These are phyloP conservation scores for Pangasius krempfi DNA, from an alignment of 2,797 vertebrate species.

Conservation along the genomic window DNA sequence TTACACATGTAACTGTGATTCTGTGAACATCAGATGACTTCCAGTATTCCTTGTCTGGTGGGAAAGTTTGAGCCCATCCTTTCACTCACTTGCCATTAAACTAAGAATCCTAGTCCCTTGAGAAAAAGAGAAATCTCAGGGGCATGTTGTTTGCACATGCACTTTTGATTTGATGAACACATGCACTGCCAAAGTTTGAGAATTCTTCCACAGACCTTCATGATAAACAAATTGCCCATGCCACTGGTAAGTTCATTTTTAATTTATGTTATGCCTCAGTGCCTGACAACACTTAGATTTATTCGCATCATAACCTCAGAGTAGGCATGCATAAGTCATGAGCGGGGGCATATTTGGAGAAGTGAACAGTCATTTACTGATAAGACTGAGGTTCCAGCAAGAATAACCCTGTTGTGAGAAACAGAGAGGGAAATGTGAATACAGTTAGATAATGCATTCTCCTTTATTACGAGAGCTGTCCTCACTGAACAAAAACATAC, in stretches of 20 bases:
- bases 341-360: constrained; percentile 48
- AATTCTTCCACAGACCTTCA: constrained; percentile 38
- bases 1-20: not conserved
- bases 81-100: too few relatives aligned
- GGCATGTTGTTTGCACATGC: not conserved
- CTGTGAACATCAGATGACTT: not conserved
- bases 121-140: not conserved
- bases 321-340: constrained; percentile 61
- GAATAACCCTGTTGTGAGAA: constrained; percentile 48
- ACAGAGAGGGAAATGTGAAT: constrained; percentile 43
- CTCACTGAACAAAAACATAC: constrained; percentile 32
- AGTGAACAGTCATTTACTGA: constrained; percentile 53
- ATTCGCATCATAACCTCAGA: constrained; percentile 56
- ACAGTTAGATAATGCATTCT: constrained; percentile 48
- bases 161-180: constrained; percentile 9
- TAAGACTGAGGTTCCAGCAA: constrained; percentile 49
- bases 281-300: constrained; percentile 58
- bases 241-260: constrained; percentile 48
- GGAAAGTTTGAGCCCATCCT: not conserved
- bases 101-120: not conserved
- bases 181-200: constrained; percentile 1
- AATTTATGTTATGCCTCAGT: constrained; percentile 48
- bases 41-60: too few relatives aligned
- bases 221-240: constrained; percentile 53
- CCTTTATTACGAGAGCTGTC: constrained; percentile 50